Evolutionary conservation across 2,113 vertebrate species (phyloP), one percentile per base, ranked within the genome.

Genomic region (Perca fluviatilis): DNA sequence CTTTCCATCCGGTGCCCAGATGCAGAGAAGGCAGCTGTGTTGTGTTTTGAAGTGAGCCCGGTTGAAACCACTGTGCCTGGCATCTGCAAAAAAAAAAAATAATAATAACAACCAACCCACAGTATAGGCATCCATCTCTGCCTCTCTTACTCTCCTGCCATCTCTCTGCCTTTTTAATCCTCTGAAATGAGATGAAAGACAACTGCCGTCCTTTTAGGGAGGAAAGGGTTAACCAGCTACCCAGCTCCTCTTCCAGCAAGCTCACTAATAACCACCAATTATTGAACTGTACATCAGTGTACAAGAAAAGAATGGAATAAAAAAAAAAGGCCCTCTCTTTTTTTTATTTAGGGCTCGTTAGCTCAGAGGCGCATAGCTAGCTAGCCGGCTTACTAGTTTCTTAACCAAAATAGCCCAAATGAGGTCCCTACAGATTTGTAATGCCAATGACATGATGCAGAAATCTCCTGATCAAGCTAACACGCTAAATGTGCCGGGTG

Each of bases 231-330:
- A 91, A 94, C 66, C 61, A 68, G 60, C 79, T 74, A 77, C 77
- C 79, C 66, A 50, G 88, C 87, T 90, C 84, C 80, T 82, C 77
- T 86, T 90, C 85, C 82, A 89, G 89, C 80, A 89, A 85, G 86
- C 88, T 84, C 88, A 43, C 86, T 92, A 91, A 94, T 93, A 94
- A 92, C 90, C 81, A 87, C 89, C 90, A 94, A 92, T 95, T 94
- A 95, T 83, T 82, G 81, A 87, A 81, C 82, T 85, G 81, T 86
- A 86, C 73, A 86, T 71, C 85, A 63, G 77, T 64, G 46, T 84
- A 81, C 71, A 83, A 82, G 77, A 83, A 80, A 70, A 79, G 27
- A 85, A 82, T 27, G 69, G 76, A 81, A 57, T 40, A 54, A 68
- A 57, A 61, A 76, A 57, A 79, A 83, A 62, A 57, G 51, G 53